Evolutionary conservation across 1,140 invertebrate genomes (phyloP), one percentile per base, ranked within the genome.

Genomic region (Dendrolimus kikuchii): DNA sequence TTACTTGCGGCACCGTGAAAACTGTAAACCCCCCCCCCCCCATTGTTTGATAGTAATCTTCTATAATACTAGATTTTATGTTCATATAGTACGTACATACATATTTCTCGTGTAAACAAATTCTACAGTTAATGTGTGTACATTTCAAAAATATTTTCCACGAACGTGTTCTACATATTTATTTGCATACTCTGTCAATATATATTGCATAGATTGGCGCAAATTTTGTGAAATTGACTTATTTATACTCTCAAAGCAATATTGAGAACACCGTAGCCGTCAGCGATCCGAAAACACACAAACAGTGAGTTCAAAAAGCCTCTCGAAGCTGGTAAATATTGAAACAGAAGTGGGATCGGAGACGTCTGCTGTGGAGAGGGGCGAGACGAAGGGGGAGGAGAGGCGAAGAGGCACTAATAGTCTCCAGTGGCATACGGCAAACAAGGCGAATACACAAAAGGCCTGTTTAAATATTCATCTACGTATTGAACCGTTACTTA

Each of bases 241-340:
- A 77, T 74, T 79, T 74, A 76, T 79, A 76, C 76, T 77, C 69
- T 72, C 68, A 74, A 81, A 81, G 77, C 73, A 81, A 86, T 82
- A 82, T 86, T 74, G 74, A 61, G 66, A 65, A 65, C 71, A 66
- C 63, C 66, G 66, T 69, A 82, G 79, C 76, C 77, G 79, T 78
- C 76, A 86, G 74, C 77, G 79, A 86, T 81, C 77, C 77, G 79
- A 76, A 84, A 81, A 81, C 76, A 80, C 71, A 74, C 77, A 86
- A 83, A 86, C 80, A 85, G 77, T 68, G 71, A 81, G 77, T 82
- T 83, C 80, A 83, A 86, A 86, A 86, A 83, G 82, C 79, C 81
- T 80, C 79, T 82, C 77, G 76, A 74, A 84, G 73, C 69, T 77
- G 69, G 82, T 86, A 86, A 86, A 86, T 86, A 86, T 86, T 86